Base-by-base conservation (phyloP, 37 sponge, comb jelly and placozoan species). In the Agelas oroides region DNA sequence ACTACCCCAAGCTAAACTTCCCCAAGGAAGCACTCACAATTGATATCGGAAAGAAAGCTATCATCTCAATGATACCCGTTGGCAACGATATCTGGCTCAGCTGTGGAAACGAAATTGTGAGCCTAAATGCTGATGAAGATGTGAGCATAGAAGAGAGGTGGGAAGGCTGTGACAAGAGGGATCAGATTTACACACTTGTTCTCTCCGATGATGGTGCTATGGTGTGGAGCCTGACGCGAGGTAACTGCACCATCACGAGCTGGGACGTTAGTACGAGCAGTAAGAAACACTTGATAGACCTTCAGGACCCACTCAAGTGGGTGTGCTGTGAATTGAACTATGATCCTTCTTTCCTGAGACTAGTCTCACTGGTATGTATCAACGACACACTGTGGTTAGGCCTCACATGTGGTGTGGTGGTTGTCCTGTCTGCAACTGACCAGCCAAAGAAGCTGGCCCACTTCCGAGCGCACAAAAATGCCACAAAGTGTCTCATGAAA, bases 311-410 rank as follows among this genome's bases (percentile, higher is more conserved):
- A 0, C 68, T 89, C 17, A 83, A 54, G 21, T 65, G 54, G 39
- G 56, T 90, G 41, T 88, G 87, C 34, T 81, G 73, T 38, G 82
- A 89, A 38, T 23, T 73, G 23, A 75, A 73, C 53, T 57, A 69
- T 33, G 73, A 79, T 23, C 76, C 74, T 15, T 73, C 35, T 2
- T 78, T 79, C 73, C 58, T 83, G 1, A 80, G 94, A 23, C 58
- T 94, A 32, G 74, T 82, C 52, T 94, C 91, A 0, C 70, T 90
- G 32, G 71, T 77, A 21, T 83, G 81, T 37, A 62, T 57, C 63
- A 33, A 75, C 14, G 91, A 94, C 70, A 86, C 86, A 0, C 75
- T 94, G 28, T 94, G 94, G 94, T 30, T 94, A 32, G 90, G 91
- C 0, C 75, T 94, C 20, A 69, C 71, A 23, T 82, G 67, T 62